Conservation (phyloP, 1,140 invertebrate species). For the Augochlora pura region DNA sequence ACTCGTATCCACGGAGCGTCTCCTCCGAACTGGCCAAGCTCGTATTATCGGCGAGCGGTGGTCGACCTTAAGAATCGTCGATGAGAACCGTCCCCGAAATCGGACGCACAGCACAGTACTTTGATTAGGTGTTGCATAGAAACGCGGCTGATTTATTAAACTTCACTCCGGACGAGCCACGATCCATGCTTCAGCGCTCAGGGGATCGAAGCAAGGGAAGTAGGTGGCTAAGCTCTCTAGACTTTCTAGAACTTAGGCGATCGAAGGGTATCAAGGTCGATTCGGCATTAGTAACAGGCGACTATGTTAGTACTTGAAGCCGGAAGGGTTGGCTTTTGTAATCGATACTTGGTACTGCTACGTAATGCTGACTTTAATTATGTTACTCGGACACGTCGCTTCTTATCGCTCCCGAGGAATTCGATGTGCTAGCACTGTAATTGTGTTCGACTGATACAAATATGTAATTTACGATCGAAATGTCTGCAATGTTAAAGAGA, state of each 20-base stretch:
- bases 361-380: not conserved
- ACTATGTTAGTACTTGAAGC: conserved; percentile 29
- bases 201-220: conserved; percentile 36
- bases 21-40: not conserved
- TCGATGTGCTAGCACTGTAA: no score
- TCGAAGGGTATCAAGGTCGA: conserved; percentile 22
- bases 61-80: not conserved
- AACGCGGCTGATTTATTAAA: conserved; percentile 11
- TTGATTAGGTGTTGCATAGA: conserved; percentile 1
- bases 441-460: no score
- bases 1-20: not conserved
- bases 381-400: not conserved
- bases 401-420: not conserved
- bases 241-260: conserved; percentile 42
- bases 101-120: no score
- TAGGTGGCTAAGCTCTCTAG: conserved; percentile 37
- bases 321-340: not conserved
- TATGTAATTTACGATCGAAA: no score
- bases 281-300: conserved; percentile 40
- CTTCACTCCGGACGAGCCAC: conserved; percentile 22
- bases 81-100: no score
- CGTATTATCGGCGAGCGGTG: not conserved
- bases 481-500: no score
- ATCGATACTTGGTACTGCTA: conserved; percentile 18
- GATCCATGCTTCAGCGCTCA: conserved; percentile 51